phyloP scores from a whole-genome alignment of 2,113 vertebrate species.

The Bos indicus region DNA sequence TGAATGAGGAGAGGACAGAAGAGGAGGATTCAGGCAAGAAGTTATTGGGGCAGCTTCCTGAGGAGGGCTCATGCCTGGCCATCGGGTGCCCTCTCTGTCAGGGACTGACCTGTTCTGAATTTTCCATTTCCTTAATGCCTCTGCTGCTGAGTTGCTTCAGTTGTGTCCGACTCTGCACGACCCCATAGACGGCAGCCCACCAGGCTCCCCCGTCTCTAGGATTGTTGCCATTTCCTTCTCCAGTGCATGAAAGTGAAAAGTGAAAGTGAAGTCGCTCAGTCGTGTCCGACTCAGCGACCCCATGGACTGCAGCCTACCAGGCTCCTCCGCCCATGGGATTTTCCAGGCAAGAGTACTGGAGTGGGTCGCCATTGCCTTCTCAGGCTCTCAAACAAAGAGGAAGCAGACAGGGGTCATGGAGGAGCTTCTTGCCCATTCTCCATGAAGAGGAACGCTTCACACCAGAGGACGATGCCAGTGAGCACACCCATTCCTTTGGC shows the following conservation, averaged over 20 bases:
- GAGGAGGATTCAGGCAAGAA: neutral
- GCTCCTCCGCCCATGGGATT: no score
- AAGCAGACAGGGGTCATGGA: neutral
- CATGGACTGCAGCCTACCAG: no score
- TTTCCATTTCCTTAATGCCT: neutral
- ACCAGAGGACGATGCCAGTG: neutral
- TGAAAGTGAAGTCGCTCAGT: no score
- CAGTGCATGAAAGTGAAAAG: no score
- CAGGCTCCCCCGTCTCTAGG: no score
- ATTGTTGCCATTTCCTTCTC: no score
- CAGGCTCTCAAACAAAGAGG: neutral
- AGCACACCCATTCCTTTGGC: slow-evolving; percentile 58
- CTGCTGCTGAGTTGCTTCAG: neutral
- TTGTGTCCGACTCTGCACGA: no score
- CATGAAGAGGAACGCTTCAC: neutral
- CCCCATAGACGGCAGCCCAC: no score
- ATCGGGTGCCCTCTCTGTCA: neutral
- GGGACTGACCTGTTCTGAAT: neutral
- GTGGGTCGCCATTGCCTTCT: no score
- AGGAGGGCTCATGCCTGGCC: neutral
- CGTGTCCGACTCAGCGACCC: no score
- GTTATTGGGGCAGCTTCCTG: neutral
- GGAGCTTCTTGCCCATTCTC: neutral
- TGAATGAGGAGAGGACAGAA: neutral
- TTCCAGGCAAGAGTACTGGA: no score